phyloP scores from a whole-genome alignment of 2,797 vertebrate genomes.

The Threskiornis aethiopicus region DNA sequence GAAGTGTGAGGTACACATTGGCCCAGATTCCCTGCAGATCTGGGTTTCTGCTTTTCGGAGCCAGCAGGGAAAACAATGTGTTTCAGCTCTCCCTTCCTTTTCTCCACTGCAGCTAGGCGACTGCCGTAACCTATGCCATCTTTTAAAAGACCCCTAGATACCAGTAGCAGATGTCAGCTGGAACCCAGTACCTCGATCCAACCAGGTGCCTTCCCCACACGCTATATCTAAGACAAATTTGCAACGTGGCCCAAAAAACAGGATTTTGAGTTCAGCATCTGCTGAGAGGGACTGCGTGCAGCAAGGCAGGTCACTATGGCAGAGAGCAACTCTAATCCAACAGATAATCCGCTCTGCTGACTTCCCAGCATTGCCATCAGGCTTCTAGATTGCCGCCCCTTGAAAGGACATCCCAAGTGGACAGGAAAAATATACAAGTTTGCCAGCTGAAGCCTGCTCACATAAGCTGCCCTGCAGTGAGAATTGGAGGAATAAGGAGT shows the following conservation, averaged over 20 bases:
- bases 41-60: neutral
- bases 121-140: neutral
- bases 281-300: neutral
- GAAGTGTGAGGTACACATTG: constrained; percentile 47
- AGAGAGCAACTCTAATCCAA: neutral
- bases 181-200: neutral
- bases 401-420: neutral
- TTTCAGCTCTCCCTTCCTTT: neutral
- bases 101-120: neutral
- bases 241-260: accelerated
- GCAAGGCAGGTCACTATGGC: neutral
- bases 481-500: neutral
- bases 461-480: neutral
- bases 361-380: neutral
- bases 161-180: neutral
- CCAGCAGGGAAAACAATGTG: neutral
- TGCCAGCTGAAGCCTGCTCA: neutral
- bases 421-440: accelerated
- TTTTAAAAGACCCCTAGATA: neutral
- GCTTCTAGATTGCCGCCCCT: neutral
- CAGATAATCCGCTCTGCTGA: neutral
- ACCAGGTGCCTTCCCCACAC: neutral
- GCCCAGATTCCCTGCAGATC: constrained; percentile 33
- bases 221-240: neutral
- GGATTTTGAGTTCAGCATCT: neutral